Percentiles rank a stretch among this genome's conserved stretches.
phyloP scores from a whole-genome alignment of 1,140 invertebrate species.

The Drosophila teissieri region DNA sequence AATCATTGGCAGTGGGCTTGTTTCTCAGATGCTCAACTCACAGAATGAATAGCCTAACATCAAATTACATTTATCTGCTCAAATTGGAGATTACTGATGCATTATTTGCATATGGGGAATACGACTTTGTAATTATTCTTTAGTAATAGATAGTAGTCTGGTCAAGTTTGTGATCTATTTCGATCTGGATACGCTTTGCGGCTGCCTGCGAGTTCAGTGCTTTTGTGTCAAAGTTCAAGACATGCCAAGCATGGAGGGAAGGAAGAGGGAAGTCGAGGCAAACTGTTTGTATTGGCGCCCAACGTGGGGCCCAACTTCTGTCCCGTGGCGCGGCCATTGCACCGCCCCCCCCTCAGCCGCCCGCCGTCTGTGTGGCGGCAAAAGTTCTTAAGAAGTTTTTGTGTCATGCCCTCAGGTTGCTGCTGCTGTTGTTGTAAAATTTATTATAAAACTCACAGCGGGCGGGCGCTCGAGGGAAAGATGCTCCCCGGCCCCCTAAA shows the following conservation, averaged over 20 bases:
- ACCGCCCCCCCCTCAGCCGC: no score
- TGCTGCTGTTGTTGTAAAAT: slow-evolving; percentile 65
- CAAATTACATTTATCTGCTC: background rate
- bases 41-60: background rate
- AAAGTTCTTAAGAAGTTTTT: slow-evolving; percentile 77
- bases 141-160: background rate
- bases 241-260: background rate
- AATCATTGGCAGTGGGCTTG: slow-evolving; percentile 3
- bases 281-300: slow-evolving; percentile 53
- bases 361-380: slow-evolving; percentile 56
- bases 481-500: background rate
- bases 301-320: slow-evolving; percentile 45
- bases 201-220: slow-evolving; percentile 29
- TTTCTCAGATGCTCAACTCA: background rate
- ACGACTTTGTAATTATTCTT: no score
- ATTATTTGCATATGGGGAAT: no score
- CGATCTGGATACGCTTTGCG: slow-evolving; percentile 13
- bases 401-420: slow-evolving; percentile 70
- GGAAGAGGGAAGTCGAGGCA: background rate
- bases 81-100: no score
- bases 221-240: slow-evolving; percentile 66
- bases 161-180: slow-evolving; percentile 28
- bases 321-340: slow-evolving; percentile 37
- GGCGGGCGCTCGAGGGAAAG: slow-evolving; percentile 36
- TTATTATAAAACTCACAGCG: slow-evolving; percentile 73